Base-by-base conservation (phyloP, 64 coral and sea anemone species). In the Porites australiensis region DNA sequence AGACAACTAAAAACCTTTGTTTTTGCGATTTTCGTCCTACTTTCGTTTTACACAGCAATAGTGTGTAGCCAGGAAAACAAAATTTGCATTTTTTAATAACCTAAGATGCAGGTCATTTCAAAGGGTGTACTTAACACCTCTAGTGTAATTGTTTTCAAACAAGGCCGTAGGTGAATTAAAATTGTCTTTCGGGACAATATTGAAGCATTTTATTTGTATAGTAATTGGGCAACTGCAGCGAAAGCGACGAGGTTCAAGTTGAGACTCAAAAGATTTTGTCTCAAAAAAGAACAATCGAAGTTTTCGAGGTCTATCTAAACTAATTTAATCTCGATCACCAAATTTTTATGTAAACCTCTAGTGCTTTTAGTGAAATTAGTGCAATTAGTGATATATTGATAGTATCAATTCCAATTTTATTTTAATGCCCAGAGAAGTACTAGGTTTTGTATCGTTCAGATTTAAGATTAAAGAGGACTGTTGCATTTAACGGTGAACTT, bases 51-150 rank as follows among this genome's bases (percentile, higher is more conserved):
- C 12, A 74, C 71, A 74, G 8, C 37, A 47, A 8, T 4, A 74
- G 13, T 16, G 8, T 23, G 0, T 54, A 50, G 75, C 49, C 18
- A 77, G 55, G 14, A 54, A 55, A n/a, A 77, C 8, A 53, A 6
- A 54, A 77, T 77, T 77, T 77, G 75, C 75, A 77, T 77, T 57
- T 77, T 77, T 77, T 77, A 22, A 3, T 55, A 77, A 77, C 22
- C 53, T 47, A 77, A 18, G 54, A 19, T 16, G 49, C 49, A 77
- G 75, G 50, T 20, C 75, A 3, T 77, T 77, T 77, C 16, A 77
- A 77, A 55, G 50, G 49, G 2, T 50, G 22, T 77, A 76, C 46
- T 76, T 76, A 76, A 76, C 74, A 76, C 15, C 74, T 76, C 27
- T 13, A 44, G 45, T 50, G 74, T 16, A 13, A 76, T 50, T 76